Evolutionary conservation across 2,888 invertebrate species (phyloP).

Genomic region (Tineola bisselliella): DNA sequence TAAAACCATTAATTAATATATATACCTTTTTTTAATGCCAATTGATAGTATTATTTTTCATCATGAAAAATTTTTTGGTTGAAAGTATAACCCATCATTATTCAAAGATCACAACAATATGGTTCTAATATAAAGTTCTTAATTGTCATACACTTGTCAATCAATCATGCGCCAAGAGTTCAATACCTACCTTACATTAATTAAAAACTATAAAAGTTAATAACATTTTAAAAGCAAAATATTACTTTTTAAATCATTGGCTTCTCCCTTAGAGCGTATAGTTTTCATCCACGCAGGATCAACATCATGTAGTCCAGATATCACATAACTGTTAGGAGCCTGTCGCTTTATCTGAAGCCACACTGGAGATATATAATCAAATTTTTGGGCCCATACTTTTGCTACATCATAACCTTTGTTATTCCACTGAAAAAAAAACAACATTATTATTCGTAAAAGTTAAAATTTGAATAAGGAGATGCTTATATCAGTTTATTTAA

Average conservation of each 20-base stretch:
- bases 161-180: no score
- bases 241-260: not conserved
- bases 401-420: constrained; percentile 92
- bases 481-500: no score
- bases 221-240: not conserved
- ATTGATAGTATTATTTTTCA: no score
- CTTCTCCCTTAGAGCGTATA: constrained; percentile 71
- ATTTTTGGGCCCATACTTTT: constrained; percentile 88
- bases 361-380: constrained; percentile 91
- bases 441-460: constrained; percentile 9
- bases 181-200: no score
- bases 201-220: not conserved
- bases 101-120: no score
- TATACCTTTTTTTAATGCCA: no score
- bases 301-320: constrained; percentile 83
- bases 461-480: no score
- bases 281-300: constrained; percentile 84
- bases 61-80: no score
- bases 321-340: constrained; percentile 69
- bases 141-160: no score
- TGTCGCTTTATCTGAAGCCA: constrained; percentile 88
- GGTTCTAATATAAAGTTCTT: no score
- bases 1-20: no score
- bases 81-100: no score
- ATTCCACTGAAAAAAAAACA: constrained; percentile 83